These are phyloP conservation scores for Diorhabda carinulata DNA, from an alignment of 1,140 invertebrate species.

Conservation along the genomic window DNA sequence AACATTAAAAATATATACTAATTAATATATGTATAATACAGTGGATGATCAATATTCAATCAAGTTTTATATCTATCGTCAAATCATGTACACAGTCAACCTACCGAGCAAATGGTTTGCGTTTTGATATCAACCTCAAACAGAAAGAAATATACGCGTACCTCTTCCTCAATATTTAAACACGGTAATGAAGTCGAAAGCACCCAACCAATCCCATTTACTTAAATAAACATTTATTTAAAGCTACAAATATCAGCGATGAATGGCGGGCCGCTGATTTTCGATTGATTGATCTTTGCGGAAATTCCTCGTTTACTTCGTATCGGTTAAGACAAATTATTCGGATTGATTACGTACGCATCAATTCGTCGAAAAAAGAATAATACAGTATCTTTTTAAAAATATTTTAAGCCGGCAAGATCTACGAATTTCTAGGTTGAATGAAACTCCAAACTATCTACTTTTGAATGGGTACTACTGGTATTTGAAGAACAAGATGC, in stretches of 20 bases:
- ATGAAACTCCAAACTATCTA: not conserved
- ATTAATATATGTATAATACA: no score
- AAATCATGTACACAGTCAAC: not conserved
- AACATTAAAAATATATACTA: no score
- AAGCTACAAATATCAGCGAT: conserved; percentile 14
- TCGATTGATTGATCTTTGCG: conserved; percentile 5
- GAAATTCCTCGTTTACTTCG: not conserved
- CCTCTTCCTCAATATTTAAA: conserved; percentile 18
- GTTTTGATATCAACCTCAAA: not conserved
- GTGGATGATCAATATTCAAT: no score
- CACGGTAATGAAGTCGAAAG: conserved; percentile 18
- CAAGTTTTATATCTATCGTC: no score
- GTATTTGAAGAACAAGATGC: no score
- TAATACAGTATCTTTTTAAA: not conserved
- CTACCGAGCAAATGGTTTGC: conserved; percentile 1
- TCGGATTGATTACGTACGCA: not conserved
- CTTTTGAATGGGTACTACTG: not conserved
- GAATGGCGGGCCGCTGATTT: conserved; percentile 2
- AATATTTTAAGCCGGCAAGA: not conserved
- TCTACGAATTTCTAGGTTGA: not conserved
- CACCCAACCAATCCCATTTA: conserved; percentile 13
- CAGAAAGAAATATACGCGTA: not conserved
- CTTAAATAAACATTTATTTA: conserved; percentile 11
- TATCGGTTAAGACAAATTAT: conserved; percentile 3
- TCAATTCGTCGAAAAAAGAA: not conserved